Evolutionary conservation across 2,113 vertebrate genomes (phyloP), one percentile per base, ranked within the genome.

Genomic region (Terrapene triunguis): DNA sequence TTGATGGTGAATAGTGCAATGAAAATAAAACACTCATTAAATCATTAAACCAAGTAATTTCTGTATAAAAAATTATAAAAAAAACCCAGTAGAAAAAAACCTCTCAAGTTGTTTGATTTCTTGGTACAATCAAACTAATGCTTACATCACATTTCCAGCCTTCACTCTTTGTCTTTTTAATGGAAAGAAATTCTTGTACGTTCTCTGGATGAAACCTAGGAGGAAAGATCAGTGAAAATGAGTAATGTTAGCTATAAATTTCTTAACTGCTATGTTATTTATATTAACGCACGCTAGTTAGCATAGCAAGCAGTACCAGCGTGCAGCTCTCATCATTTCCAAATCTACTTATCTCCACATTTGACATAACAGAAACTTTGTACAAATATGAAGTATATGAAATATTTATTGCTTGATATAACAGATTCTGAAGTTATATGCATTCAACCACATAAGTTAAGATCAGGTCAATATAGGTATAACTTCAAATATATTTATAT

Each of bases 121-220:
- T 83, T 94, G 92, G 55, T 53, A 87, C 38, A 94, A 95, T 85
- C 27, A 82, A 96, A 94, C 27, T 80, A 92, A 54, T 89, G 93
- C 99, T 99, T 98, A 99, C 99, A 93, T 99, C 99, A 97, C 99
- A 99, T 97, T 99, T 99, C 99, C 99, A 99, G 87, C 99, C 99
- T 97, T 99, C 99, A 92, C 98, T 99, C 96, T 99, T 99, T 90
- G 98, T 99, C 97, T 99, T 99, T 98, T 98, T 99, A 92, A 99
- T 99, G 51, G 98, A 98, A 87, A 99, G 98, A 98, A 99, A 99
- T 96, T 99, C 99, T 96, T 99, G 99, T 84, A 99, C 97, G 96
- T 99, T 98, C 92, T 99, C 99, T 94, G 99, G 99, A 97, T 99
- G 99, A 98, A 99, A 99, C 96, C 99, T 99, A 97, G 11, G 16